These are phyloP conservation scores for Centruroides sculpturatus DNA, from an alignment of 1,140 invertebrate genomes.

Conservation along the genomic window DNA sequence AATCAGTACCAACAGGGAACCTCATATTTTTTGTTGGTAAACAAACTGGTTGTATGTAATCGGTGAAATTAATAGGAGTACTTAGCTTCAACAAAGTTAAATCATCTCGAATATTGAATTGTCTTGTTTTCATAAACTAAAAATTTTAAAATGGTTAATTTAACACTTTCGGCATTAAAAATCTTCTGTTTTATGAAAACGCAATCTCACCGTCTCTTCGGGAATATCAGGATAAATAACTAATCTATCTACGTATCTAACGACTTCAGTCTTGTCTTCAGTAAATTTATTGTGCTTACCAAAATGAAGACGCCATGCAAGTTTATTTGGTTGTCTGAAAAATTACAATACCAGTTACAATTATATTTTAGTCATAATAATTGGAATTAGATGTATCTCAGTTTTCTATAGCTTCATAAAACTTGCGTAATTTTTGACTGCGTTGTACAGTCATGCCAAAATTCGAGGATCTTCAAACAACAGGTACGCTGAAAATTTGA, in stretches of 20 bases:
- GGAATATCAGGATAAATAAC: slow-evolving; percentile 3
- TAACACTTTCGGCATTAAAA: not conserved
- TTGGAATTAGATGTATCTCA: too few species aligned
- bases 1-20: slow-evolving; percentile 2
- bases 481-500: too few species aligned
- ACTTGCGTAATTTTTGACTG: too few species aligned
- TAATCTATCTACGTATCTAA: slow-evolving; percentile 4
- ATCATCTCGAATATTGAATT: slow-evolving; percentile 3
- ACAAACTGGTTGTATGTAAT: slow-evolving; percentile 13
- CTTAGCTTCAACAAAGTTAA: slow-evolving; percentile 15
- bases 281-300: slow-evolving; percentile 8
- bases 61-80: slow-evolving; percentile 12
- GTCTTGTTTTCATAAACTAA: not conserved
- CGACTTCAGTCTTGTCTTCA: not conserved
- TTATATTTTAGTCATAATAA: too few species aligned
- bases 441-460: too few species aligned
- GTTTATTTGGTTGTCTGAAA: not conserved
- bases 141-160: not conserved
- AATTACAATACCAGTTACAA: not conserved
- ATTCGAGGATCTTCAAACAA: too few species aligned
- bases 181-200: not conserved
- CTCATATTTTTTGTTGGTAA: slow-evolving; percentile 8
- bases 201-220: not conserved
- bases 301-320: slow-evolving; percentile 5
- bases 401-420: too few species aligned